Conservation (phyloP, 2,113 vertebrate genomes). For the Pleuronectes platessa region DNA sequence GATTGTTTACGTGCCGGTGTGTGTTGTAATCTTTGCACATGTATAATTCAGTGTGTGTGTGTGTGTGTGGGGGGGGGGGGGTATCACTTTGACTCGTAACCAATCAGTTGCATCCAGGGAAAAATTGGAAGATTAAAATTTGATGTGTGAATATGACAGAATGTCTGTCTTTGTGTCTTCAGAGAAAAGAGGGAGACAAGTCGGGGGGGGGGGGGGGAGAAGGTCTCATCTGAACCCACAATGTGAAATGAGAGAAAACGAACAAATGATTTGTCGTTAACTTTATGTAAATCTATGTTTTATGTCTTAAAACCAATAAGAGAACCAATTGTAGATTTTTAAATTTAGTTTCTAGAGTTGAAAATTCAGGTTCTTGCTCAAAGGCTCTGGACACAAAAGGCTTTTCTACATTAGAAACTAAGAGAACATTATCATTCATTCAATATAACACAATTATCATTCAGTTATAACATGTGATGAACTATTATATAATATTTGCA, state of each 20-base stretch:
- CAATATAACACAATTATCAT: no score
- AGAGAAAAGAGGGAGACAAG: conserved; percentile 6
- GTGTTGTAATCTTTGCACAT: conserved; percentile 18
- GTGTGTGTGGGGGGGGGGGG: neutral
- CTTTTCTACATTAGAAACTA: no score
- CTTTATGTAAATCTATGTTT: neutral
- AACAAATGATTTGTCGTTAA: no score
- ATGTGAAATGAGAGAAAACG: no score
- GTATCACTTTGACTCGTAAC: conserved; percentile 13
- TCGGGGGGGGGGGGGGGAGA: neutral
- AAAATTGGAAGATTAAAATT: conserved; percentile 50
- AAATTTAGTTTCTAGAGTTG: no score
- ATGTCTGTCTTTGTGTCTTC: neutral
- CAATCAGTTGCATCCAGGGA: conserved; percentile 22
- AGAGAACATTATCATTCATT: no score
- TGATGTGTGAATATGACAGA: conserved; percentile 22
- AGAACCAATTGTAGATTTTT: no score
- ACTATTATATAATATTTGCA: no score
- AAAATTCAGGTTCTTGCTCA: no score
- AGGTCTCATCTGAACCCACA: neutral
- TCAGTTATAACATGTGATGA: no score
- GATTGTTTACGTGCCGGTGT: neutral
- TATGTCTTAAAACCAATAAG: no score
- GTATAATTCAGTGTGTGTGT: conserved; percentile 11
- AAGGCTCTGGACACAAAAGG: no score